Percentiles rank a stretch among this genome's conserved stretches.
Evolutionary conservation across 2,797 vertebrate species (phyloP).

Genomic region (Oreochromis mossambicus): DNA sequence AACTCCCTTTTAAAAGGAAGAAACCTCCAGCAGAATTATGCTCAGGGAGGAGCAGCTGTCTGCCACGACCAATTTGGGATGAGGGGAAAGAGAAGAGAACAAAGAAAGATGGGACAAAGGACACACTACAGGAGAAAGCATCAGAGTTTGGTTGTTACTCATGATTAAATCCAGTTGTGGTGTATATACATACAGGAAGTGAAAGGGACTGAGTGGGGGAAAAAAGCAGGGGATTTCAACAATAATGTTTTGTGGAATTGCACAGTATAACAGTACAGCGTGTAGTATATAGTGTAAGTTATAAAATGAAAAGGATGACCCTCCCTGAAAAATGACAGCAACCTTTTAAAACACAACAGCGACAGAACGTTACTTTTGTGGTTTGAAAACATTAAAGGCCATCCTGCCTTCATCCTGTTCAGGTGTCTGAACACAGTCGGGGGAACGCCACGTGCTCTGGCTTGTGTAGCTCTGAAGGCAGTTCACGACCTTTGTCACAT

Average conservation of each 20-base stretch:
- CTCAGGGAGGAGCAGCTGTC: not conserved
- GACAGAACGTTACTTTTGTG: not conserved
- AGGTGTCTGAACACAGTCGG: not conserved
- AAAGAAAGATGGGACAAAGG: not conserved
- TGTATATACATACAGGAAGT: not conserved
- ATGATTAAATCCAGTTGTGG: not conserved
- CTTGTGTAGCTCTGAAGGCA: not conserved
- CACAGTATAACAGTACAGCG: not conserved
- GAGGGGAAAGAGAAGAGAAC: not conserved
- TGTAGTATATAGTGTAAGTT: not conserved
- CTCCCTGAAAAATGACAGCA: not conserved
- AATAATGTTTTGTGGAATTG: not conserved
- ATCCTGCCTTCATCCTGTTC: not conserved
- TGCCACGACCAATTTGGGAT: not conserved
- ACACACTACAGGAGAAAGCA: not conserved
- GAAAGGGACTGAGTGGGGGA: rapidly evolving
- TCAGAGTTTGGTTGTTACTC: not conserved
- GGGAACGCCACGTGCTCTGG: not conserved
- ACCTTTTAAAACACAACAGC: not conserved
- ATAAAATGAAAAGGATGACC: not conserved
- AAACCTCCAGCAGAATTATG: not conserved
- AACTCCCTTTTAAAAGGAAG: not conserved
- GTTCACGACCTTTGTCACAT: not conserved
- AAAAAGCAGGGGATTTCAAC: not conserved
- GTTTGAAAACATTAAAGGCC: not conserved